Conservation (phyloP, 2,797 vertebrate genomes). For the Manis javanica region DNA sequence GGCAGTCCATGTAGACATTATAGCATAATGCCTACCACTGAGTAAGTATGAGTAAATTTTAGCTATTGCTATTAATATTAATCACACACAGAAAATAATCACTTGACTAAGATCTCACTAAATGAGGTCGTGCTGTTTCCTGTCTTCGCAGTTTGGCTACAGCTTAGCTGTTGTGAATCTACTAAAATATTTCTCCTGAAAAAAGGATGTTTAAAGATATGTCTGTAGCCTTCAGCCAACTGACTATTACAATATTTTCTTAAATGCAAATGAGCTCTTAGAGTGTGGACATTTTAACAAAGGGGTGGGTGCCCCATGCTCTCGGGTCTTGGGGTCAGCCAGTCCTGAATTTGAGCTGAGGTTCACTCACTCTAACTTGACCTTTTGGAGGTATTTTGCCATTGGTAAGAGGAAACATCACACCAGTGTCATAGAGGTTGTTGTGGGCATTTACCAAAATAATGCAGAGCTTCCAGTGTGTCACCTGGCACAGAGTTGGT, state of each 20-base stretch:
- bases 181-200: background rate
- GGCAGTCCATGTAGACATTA: rapidly evolving
- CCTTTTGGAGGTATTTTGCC: background rate
- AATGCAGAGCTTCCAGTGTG: background rate
- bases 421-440: background rate
- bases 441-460: background rate
- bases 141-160: background rate
- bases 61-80: background rate
- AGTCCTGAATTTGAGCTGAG: background rate
- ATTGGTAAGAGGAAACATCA: background rate
- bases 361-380: rapidly evolving
- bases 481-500: background rate
- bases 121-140: background rate
- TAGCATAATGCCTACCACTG: background rate
- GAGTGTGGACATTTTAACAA: background rate
- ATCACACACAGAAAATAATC: background rate
- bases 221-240: background rate
- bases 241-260: background rate
- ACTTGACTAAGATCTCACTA: background rate
- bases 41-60: background rate
- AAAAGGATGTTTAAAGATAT: background rate
- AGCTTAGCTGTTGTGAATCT: background rate
- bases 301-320: rapidly evolving
- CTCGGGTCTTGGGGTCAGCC: background rate
- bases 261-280: background rate